Conservation (phyloP, 2,888 invertebrate species). For the Clistopyga incitator region DNA sequence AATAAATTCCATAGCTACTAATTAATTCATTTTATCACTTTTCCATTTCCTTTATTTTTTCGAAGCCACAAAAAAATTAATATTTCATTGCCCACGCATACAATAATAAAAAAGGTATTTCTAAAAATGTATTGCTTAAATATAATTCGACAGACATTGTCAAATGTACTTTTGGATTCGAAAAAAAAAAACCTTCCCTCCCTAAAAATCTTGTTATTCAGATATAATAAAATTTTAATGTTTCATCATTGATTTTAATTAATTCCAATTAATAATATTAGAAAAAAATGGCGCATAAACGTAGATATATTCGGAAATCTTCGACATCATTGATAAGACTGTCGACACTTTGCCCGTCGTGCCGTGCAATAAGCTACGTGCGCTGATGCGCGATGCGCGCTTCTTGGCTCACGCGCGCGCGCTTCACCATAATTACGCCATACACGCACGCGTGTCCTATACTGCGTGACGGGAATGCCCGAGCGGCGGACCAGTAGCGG, state of each 20-base stretch:
- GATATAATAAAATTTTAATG: too few relatives aligned
- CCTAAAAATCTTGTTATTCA: too few relatives aligned
- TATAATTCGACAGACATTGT: too few relatives aligned
- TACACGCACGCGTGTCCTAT: constrained; percentile 79
- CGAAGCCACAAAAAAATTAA: not conserved
- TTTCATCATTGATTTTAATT: too few relatives aligned
- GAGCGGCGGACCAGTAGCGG: constrained; percentile 41
- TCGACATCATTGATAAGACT: constrained; percentile 18
- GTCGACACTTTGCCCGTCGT: constrained; percentile 1
- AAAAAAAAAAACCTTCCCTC: too few relatives aligned
- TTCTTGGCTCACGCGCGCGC: constrained; percentile 81
- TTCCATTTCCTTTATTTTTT: not conserved
- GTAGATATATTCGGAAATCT: not conserved
- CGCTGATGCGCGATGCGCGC: constrained; percentile 76
- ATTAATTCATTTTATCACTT: not conserved
- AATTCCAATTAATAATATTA: not conserved
- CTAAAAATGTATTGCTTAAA: too few relatives aligned
- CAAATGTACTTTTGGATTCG: too few relatives aligned
- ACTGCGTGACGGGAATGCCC: constrained; percentile 78
- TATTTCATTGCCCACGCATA: not conserved
- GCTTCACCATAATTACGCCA: constrained; percentile 81
- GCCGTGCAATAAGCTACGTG: constrained; percentile 47
- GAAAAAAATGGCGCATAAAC: not conserved
- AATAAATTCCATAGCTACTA: not conserved
- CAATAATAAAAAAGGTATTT: too few relatives aligned